These are phyloP conservation scores for Globia sparganii DNA, from an alignment of 2,888 invertebrate genomes.

Conservation along the genomic window DNA sequence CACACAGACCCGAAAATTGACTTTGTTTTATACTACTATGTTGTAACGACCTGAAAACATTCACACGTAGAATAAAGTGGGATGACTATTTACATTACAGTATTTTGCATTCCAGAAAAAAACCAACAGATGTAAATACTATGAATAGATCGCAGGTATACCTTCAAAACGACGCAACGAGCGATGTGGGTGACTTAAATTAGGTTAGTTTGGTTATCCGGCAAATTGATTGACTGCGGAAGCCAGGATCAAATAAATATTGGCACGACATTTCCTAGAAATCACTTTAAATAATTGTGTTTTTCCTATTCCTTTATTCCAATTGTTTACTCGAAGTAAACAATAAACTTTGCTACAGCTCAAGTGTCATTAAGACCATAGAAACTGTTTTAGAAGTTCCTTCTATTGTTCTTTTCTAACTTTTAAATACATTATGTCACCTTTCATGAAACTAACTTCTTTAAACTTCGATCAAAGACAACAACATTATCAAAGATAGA, in stretches of 20 bases:
- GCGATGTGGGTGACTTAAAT: neutral
- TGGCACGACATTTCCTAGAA: neutral
- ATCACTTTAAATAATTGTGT: slow-evolving; percentile 1
- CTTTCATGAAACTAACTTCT: neutral
- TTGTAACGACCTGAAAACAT: neutral
- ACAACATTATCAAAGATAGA: slow-evolving; percentile 15
- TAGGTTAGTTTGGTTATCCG: neutral
- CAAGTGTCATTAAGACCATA: slow-evolving; percentile 12
- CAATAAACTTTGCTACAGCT: slow-evolving; percentile 16
- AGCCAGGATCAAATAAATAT: neutral
- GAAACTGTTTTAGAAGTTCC: slow-evolving; percentile 32
- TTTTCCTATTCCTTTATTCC: neutral
- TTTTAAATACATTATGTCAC: slow-evolving; percentile 15
- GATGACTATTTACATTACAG: neutral
- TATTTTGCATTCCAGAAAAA: neutral
- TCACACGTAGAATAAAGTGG: neutral
- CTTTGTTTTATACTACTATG: too few relatives aligned
- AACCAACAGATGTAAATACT: neutral
- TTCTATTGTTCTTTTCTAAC: slow-evolving; percentile 11
- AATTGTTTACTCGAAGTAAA: slow-evolving; percentile 15
- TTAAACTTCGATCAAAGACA: too few relatives aligned
- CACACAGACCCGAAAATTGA: too few relatives aligned
- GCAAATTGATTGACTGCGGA: neutral
- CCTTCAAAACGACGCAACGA: neutral
- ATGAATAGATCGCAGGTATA: neutral